Evolutionary conservation across 92 coral and sea anemone species (phyloP), one percentile per base, ranked within the genome.

Genomic region (Parazoanthus atlanticus): DNA sequence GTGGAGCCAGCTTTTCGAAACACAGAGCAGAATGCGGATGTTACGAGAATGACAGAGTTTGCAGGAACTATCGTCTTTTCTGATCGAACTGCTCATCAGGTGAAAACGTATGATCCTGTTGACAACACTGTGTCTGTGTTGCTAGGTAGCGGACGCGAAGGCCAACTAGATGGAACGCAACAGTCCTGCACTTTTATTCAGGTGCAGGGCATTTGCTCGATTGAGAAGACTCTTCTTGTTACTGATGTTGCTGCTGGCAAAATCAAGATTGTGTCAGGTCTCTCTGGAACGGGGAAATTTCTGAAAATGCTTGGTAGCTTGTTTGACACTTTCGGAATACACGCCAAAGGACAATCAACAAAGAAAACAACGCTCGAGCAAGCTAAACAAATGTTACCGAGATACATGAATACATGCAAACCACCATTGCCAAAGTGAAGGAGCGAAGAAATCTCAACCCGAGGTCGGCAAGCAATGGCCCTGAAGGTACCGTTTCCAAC

Each of bases 251-350:
- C 86, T 28, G 86, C 86, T 78, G 90, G 90, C 16, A 65, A 47
- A 52, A 54, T 88, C 40, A 56, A 56, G 64, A 17, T 56, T 56
- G 89, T 90, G 31, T 75, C 92, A 1, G 81, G 89, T 25, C 86
- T 90, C 46, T 90, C 92, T 65, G 77, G 78, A 19, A 85, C 92
- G 13, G 70, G 66, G 7, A 21, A 28, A 86, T 85, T 90, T 28
- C 86, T 90, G 29, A 67, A 90, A 90, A 90, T 70, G 80, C 80
- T 85, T 90, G 92, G 92, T 26, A 34, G 92, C 47, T 69, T 90
- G 54, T 78, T 61, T 69, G 86, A 85, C 31, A 79, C 71, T 47
- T 90, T 90, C 66, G 92, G 76, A 67, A 90, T 79, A 23, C 43
- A 86, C 78, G 28, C 81, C 69, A 90, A 90, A 90, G 85, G 90